Evolutionary conservation across 2,888 invertebrate species (phyloP), one percentile per base, ranked within the genome.

Genomic region (Oasisia sp.): DNA sequence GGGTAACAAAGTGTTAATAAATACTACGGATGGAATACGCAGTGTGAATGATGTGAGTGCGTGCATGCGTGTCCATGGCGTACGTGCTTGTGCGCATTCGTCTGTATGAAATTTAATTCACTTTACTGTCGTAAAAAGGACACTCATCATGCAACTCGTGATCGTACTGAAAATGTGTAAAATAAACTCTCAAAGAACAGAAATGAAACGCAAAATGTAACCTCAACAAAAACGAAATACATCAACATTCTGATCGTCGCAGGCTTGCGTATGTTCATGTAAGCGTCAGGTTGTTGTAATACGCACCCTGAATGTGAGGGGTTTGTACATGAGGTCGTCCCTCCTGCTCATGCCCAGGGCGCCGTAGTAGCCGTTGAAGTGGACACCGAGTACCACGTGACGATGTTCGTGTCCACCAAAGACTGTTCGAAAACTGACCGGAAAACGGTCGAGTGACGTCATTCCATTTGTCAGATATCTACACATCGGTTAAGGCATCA

Each of bases 321-420:
- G 95, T 94, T 96, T 96, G 93, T 96, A 95, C 96, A 96, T 96
- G 92, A 96, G 95, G 92, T 96, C 96, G 27, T 95, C 94, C 89
- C 96, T 93, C 32, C 96, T 94, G 93, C 96, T 96, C 95, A 96
- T 96, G 12, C 96, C 96, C 32, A 96, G 93, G 9, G 96, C 95
- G 27, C 96, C 96, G 93, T 96, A 96, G 45, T 44, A 32, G 11
- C 96, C 96, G 92, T 94, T 94, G 93, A 95, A 94, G 92, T 95
- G 96, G 14, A 96, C 93, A 0, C 96, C 96, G 12, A 96, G 94
- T 5, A 96, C 96, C 11, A 96, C 96, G 94, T 96, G 96, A 4
- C 96, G 94, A 93, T 96, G 95, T 3, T 94, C 94, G 89, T 94
- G 94, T 27, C 95, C 95, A 91, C 94, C 94, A 92, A 96, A 96